phyloP scores from a whole-genome alignment of 2,113 vertebrate species.

The Callipepla squamata region DNA sequence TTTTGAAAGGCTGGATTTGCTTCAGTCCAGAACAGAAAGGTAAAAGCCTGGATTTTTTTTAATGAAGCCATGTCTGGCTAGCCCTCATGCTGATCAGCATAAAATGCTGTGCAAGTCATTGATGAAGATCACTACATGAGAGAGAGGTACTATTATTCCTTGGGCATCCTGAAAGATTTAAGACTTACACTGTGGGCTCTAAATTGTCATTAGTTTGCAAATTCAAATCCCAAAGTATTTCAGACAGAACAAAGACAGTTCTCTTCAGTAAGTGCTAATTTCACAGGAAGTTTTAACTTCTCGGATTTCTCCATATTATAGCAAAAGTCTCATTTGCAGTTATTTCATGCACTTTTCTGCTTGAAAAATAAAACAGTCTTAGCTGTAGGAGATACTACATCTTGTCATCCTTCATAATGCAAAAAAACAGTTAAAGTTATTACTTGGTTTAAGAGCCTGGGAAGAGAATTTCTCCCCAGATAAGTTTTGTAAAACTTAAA shows the following conservation, averaged over 20 bases:
- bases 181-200: not conserved
- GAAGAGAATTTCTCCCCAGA: conserved; percentile 31
- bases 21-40: not conserved
- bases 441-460: conserved; percentile 45
- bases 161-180: not conserved
- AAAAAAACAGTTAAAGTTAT: conserved; percentile 25
- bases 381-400: conserved; percentile 56
- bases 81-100: not conserved
- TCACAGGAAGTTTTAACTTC: conserved; percentile 56
- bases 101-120: not conserved
- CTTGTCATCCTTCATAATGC: conserved; percentile 45
- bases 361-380: conserved; percentile 44
- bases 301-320: conserved; percentile 52
- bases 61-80: not conserved
- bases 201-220: not conserved
- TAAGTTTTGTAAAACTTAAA: conserved; percentile 49
- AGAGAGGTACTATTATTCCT: not conserved
- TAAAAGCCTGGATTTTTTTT: not conserved
- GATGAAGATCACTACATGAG: not conserved
- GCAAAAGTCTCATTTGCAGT: conserved; percentile 50
- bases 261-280: conserved; percentile 43
- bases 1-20: conserved; percentile 29
- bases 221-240: conserved; percentile 24
- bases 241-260: conserved; percentile 15
- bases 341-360: conserved; percentile 57